Base-by-base conservation (phyloP, 2,797 vertebrate species). In the Myotis vivesi region DNA sequence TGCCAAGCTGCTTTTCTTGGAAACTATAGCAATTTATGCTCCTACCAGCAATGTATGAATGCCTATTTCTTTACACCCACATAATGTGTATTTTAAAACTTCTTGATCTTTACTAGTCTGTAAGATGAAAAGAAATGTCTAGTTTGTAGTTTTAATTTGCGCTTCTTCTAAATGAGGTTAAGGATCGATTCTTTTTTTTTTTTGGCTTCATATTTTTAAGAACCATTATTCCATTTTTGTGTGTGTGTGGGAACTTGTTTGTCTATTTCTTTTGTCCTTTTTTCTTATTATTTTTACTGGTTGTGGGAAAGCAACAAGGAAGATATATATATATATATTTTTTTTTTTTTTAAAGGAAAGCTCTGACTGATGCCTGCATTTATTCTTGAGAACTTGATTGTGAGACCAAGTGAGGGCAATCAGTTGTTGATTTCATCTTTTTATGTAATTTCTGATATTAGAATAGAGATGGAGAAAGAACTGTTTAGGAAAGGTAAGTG, bases 361-460 rank as follows among this genome's bases (percentile, higher is more conserved):
- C 41, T 89, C 86, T 86, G 87, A 2, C 51, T 66, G 41, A 69
- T 89, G 28, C 77, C 30, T 89, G 46, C 16, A 8, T 94, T 85
- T 89, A 57, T 88, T 92, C 38, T 83, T 92, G 28, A 87, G 76
- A 71, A 84, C n/a, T 95, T 95, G 81, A 77, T 87, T 83, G 68
- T 92, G 88, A 73, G 80, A 87, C n/a, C 51, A 38, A 80, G 20
- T 75, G 44, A 96, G n/a, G 64, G 6, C 49, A 73, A 17, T 86
- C 46, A 82, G 30, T 94, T 93, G 17, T 93, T 93, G 46, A 49
- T 92, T 91, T 94, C 22, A 28, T 87, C n/a, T 94, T 33, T 17
- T 86, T 93, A 77, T 8, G 23, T 89, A 82, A 85, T 91, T 77
- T 87, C 28, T 77, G 33, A 38, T 82, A 30, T 23, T 80, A 83